Evolutionary conservation across 2,113 vertebrate species (phyloP).

Genomic region (Xerus inauris): DNA sequence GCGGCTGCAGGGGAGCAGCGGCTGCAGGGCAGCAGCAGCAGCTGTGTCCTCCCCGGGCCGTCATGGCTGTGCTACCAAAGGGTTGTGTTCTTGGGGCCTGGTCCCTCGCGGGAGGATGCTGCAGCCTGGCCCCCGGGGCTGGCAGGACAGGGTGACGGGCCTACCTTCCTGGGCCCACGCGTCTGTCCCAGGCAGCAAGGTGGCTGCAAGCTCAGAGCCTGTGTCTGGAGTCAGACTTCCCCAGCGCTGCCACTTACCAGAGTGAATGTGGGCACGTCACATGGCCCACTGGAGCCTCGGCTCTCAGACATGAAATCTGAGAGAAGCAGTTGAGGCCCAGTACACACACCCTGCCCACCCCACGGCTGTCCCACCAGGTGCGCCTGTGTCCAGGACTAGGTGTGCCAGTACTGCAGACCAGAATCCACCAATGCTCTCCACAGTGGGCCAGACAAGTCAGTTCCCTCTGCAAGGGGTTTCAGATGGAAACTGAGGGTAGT

Average conservation of each 20-base stretch:
- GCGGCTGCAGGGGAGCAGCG: too few species aligned
- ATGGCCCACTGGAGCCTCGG: accelerated
- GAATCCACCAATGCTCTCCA: background rate
- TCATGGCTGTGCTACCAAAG: too few species aligned
- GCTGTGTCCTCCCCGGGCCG: too few species aligned
- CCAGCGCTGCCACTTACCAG: accelerated
- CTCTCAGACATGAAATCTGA: accelerated
- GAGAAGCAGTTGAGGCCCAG: too few species aligned
- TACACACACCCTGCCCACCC: too few species aligned
- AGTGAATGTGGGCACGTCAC: background rate
- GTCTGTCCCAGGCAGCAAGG: background rate
- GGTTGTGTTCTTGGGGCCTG: background rate
- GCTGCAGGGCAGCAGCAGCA: background rate
- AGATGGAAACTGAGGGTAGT: too few species aligned
- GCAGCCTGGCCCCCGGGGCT: background rate
- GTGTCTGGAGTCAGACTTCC: background rate
- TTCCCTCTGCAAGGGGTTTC: background rate
- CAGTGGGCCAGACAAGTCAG: background rate
- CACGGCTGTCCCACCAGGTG: too few species aligned
- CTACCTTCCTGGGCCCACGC: slow-evolving; percentile 25
- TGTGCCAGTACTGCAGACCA: too few species aligned
- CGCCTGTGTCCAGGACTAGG: too few species aligned
- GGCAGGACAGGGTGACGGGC: background rate
- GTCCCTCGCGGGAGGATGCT: slow-evolving; percentile 11
- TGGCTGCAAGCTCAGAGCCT: background rate